Base-by-base conservation (phyloP, 2,113 vertebrate genomes). In the Onychorhynchus coronatus region DNA sequence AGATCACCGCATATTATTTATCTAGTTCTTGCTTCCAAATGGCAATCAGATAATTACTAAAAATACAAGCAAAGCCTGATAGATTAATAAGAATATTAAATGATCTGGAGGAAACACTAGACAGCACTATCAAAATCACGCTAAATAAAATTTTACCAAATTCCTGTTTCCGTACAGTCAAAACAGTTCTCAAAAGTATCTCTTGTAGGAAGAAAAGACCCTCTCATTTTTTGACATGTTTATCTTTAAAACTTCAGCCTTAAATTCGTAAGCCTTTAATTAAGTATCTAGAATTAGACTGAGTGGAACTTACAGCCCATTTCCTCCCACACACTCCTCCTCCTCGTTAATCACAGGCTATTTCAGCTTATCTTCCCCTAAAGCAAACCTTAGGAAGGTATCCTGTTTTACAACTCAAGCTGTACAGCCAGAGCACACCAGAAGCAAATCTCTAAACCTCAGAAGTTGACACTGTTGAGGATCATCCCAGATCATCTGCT, bases 191-290 rank as follows among this genome's bases (percentile, higher is more conserved):
- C 24, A 63, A 11, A 93, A 79, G 52, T 68, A 58, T 49, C 37
- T 82, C 37, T 5, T 58, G 22, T 52, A 83, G 53, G 77, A 96
- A 86, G 46, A 88, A 96, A 94, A 90, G 72, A 62, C 37, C 35
- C 33, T 82, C 74, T 79, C 62, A 18, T 91, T 85, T 70, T 83
- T 19, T 80, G 83, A 63, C 65, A 80, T 56, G 59, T 86, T 94
- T 91, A 73, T 79, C 88, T 84, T 93, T 59, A 84, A 86, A 59
- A 59, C n/a, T 84, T 62, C 68, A 88, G 71, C 44, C 70, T 77
- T 80, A 77, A n/a, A 92, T 50, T 58, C 67, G 37, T 44, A 35
- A 74, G 65, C 81, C 61, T 90, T 91, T 92, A 95, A 93, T 97
- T 93, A 94, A 90, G 47, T 61, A 77, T 25, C 89, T 46, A 50